phyloP scores from a whole-genome alignment of 2,797 vertebrate species.

The Florisuga fusca region DNA sequence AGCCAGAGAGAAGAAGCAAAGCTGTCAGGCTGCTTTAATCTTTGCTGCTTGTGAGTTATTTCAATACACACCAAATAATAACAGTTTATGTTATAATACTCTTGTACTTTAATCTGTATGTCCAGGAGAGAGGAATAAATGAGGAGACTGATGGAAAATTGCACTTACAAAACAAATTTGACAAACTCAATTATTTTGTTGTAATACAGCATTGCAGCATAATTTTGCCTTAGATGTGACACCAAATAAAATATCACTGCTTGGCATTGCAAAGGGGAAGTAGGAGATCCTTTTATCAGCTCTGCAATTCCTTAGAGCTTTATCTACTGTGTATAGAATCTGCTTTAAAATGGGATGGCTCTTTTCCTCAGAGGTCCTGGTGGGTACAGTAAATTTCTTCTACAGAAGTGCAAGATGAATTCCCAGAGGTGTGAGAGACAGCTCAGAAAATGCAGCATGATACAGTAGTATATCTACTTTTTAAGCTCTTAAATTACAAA shows the following conservation, averaged over 20 bases:
- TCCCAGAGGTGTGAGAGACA: conserved; percentile 21
- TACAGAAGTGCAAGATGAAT: conserved; percentile 48
- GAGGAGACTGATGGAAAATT: neutral
- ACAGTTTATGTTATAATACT: neutral
- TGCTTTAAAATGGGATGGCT: conserved; percentile 46
- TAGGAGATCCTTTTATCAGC: conserved; percentile 7
- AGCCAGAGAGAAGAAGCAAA: conserved; percentile 7
- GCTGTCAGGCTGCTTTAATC: neutral
- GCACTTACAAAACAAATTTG: conserved; percentile 21
- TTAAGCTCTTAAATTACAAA: conserved; percentile 6
- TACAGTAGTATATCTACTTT: neutral
- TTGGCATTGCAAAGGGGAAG: conserved; percentile 9
- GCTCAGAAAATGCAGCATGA: conserved; percentile 13
- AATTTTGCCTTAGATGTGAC: conserved; percentile 35
- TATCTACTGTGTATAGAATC: conserved; percentile 36
- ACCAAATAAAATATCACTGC: conserved; percentile 30
- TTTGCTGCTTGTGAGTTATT: neutral
- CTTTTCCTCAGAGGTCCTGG: conserved; percentile 33
- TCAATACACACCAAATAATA: neutral
- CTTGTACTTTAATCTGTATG: neutral
- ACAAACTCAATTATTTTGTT: conserved; percentile 34
- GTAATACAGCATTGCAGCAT: neutral
- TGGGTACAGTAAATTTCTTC: conserved; percentile 43
- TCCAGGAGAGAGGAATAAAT: neutral
- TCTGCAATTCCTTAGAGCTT: conserved; percentile 43